Percentiles rank a stretch among this genome's conserved stretches.
These are phyloP conservation scores for Rissa tridactyla DNA, from an alignment of 2,113 vertebrate genomes.

Conservation along the genomic window DNA sequence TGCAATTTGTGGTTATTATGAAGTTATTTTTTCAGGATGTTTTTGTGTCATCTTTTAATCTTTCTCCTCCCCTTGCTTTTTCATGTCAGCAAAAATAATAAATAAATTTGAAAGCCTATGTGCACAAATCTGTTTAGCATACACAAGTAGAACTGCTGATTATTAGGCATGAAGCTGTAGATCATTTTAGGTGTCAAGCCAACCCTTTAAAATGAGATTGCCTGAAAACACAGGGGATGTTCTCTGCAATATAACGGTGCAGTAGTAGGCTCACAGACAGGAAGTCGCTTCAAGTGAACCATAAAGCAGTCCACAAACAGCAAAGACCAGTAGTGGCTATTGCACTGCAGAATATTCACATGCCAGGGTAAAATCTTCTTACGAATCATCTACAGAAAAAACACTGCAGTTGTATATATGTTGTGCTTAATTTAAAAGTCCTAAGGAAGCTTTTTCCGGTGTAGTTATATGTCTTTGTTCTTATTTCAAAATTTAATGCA, in stretches of 20 bases:
- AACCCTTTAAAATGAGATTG: background rate
- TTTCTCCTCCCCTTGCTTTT: background rate
- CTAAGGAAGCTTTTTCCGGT: background rate
- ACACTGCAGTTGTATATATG: background rate
- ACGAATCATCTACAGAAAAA: background rate
- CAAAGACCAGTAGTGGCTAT: background rate
- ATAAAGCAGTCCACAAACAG: background rate
- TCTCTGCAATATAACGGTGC: background rate
- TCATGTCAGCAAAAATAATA: background rate
- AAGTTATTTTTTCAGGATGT: background rate
- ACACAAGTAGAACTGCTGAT: background rate
- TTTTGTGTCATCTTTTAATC: background rate
- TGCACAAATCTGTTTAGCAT: background rate
- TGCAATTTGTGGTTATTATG: background rate
- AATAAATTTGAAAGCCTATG: background rate
- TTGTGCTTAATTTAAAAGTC: background rate
- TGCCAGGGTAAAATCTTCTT: background rate
- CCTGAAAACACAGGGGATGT: background rate
- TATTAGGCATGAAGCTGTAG: background rate
- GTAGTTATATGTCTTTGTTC: background rate
- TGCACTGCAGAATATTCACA: background rate
- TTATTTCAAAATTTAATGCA: background rate
- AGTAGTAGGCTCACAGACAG: background rate
- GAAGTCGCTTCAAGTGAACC: background rate
- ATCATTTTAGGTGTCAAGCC: background rate